Evolutionary conservation across 2,113 vertebrate genomes (phyloP), one percentile per base, ranked within the genome.

Genomic region (Miniopterus natalensis): DNA sequence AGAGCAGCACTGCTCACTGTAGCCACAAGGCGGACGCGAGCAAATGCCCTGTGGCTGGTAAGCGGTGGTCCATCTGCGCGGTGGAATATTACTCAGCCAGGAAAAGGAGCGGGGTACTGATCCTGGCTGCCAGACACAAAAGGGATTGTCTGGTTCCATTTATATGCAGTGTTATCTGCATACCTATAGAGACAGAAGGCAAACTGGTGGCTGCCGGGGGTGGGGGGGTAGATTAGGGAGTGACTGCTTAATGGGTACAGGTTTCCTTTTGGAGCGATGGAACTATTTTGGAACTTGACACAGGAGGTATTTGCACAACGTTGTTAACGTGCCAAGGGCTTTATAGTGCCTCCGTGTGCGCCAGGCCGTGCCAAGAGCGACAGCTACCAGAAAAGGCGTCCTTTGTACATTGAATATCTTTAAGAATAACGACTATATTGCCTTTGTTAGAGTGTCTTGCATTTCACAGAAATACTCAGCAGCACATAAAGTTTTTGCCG

Each of bases 1-100:
- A 0, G 15, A 55, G 53, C 27, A 40, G 47, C 17, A 0, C 13
- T 2, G 10, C 3, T 31, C 49, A 21, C 40, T 1, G 2, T 2
- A 18, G n/a, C 10, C 42, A 13, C 36, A 42, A 47, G 12, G 42
- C 8, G 25, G 71, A 15, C 42, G 5, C 27, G 6, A 18, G 29
- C 49, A 36, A 36, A 36, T 36, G 36, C 36, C 36, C 36, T 36
- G 36, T 36, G 36, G 36, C 36, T 36, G 36, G 36, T 36, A 36
- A 36, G 36, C 36, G 36, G 36, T 36, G 12, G 18, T 13, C 29
- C 14, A 1, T 25, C 8, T 57, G 0, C 8, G 0, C 49, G 0
- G 0, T 23, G 23, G 23, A 3, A 8, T 42, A 51, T 31, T 17
- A 1, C 2, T 31, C 25, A 36, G 79, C 59, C 70, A 6, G 17